Base-by-base conservation (phyloP, 1,140 invertebrate species). In the Achroia grisella region DNA sequence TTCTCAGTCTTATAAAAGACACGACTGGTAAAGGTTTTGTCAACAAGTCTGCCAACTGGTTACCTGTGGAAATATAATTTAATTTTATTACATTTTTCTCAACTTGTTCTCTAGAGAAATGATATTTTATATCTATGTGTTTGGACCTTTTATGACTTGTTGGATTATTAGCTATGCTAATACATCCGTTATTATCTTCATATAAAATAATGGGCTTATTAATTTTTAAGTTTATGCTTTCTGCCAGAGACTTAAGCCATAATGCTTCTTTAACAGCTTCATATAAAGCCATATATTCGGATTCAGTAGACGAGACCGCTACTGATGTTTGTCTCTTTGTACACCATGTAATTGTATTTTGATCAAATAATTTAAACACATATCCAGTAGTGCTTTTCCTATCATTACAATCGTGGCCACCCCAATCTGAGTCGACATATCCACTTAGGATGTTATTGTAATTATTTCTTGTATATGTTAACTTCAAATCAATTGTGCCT, bases 401-500 rank as follows among this genome's bases (percentile, higher is more conserved):
- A 12, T 44, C 30, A 10, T 17, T 8, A 34, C 10, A 17, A 32
- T 44, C 41, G 30, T 39, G 23, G n/a, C 48, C 48, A 11, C 47
- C 47, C 48, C 41, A 50, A 17, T 44, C 37, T 10, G 49, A 52
- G 41, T 52, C 49, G 5, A 37, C 49, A 45, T 31, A 52, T 4
- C 49, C 43, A 36, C 11, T 31, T 9, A 52, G 17, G 4, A 60
- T 30, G 33, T 58, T 29, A 9, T 55, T 40, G 13, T 59, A 57
- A 30, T 57, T 31, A 48, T 41, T 35, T 31, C 35, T 51, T 34
- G 11, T 39, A 37, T 67, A 69, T 13, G 27, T 51, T 43, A 75
- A 50, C 48, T 71, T 72, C 32, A 79, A 45, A 48, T 71, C 31
- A 42, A 63, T 30, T 14, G 63, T 59, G 10, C 70, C 68, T 54